Base-by-base conservation (phyloP, 2,888 invertebrate species). In the Petrophora chlorosata region DNA sequence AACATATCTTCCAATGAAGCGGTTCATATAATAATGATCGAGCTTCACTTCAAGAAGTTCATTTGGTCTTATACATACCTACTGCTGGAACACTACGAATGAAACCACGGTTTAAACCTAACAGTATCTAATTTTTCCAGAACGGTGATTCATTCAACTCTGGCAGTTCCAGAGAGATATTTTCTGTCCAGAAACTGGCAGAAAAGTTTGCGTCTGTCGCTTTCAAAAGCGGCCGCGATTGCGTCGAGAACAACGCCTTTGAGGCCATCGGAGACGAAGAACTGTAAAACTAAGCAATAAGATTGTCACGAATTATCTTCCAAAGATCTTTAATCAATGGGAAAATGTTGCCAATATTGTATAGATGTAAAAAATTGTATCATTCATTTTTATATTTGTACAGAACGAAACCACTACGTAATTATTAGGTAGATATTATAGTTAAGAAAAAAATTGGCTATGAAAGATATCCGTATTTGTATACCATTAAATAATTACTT, bases 181-280 rank as follows among this genome's bases (percentile, higher is more conserved):
- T 96, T 68, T 94, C 95, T n/a, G 94, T 96, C 53, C 94, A 94
- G 65, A 94, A 93, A 73, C 79, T 95, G 22, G 93, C 94, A 9
- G 94, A 94, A 59, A 95, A 94, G 75, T 93, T 95, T 62, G 91
- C 92, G 1, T 93, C 93, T 0, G 95, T 94, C 35, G 93, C 94
- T 16, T 95, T 94, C 78, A 94, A 94, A 67, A 90, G 92, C 50
- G 93, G 92, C 16, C 92, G 92, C 64, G 95, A 94, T 68, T 93
- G 94, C 58, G 94, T 96, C 53, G 97, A 97, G 76, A 98, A 97
- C 84, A 95, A 96, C 80, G 97, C 98, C 13, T 99, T 98, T 78
- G 97, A 97, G 82, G 97, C 96, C 36, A 98, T 99, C 62, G 97
- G 98, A 2, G 98, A 99, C 75, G 98, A 98, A 67, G 98, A 98